Evolutionary conservation across 2,888 invertebrate species (phyloP).

Genomic region (Hyppa rectilinea): DNA sequence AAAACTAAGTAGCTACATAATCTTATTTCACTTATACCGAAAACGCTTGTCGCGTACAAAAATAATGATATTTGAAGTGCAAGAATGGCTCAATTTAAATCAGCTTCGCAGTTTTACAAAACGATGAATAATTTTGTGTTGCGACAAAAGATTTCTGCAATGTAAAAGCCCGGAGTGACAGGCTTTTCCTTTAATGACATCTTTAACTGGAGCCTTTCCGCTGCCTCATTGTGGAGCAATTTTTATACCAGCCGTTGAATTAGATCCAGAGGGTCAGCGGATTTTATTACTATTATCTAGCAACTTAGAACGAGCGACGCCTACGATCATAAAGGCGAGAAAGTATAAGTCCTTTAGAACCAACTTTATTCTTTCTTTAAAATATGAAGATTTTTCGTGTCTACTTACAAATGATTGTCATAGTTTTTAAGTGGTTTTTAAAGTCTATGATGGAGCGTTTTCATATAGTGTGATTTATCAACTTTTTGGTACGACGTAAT

Average conservation of each 20-base stretch:
- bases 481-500: not conserved
- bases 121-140: constrained; percentile 71
- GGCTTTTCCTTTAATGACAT: constrained; percentile 72
- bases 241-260: constrained; percentile 61
- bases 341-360: constrained; percentile 35
- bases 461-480: not conserved
- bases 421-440: constrained; percentile 21
- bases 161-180: constrained; percentile 69
- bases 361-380: constrained; percentile 25
- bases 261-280: constrained; percentile 43
- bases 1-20: constrained; percentile 12
- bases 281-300: constrained; percentile 54
- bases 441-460: not conserved
- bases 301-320: constrained; percentile 43
- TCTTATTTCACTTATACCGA: constrained; percentile 5
- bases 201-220: constrained; percentile 64
- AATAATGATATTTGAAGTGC: constrained; percentile 56
- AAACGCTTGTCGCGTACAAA: constrained; percentile 34
- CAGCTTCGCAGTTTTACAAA: constrained; percentile 64
- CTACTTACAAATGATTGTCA: constrained; percentile 21
- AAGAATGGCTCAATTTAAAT: constrained; percentile 67
- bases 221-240: constrained; percentile 60
- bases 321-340: constrained; percentile 24
- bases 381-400: constrained; percentile 34
- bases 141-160: constrained; percentile 73